phyloP scores from a whole-genome alignment of 1,140 invertebrate genomes.

The Stegodyphus dumicola region DNA sequence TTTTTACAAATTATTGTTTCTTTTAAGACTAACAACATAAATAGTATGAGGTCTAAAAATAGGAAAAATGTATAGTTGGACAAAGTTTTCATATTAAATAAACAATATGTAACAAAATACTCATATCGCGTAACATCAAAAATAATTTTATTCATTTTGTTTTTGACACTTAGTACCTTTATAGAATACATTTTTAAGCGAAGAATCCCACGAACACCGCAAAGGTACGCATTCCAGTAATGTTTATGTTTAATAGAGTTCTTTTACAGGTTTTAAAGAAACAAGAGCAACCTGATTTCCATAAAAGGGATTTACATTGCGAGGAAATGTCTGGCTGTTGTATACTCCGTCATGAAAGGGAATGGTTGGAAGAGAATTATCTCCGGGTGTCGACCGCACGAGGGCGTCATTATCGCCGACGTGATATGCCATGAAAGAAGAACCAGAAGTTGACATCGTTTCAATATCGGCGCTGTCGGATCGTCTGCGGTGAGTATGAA shows the following conservation, averaged over 20 bases:
- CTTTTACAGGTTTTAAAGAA: conserved; percentile 51
- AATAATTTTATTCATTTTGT: conserved; percentile 4
- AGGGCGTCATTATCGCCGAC: conserved; percentile 42
- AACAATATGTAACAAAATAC: too few species aligned
- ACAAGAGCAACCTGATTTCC: conserved; percentile 49
- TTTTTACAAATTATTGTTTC: too few species aligned
- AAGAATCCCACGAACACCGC: not conserved
- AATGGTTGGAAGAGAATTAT: not conserved
- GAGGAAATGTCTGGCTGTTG: conserved; percentile 9
- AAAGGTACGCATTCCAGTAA: not conserved
- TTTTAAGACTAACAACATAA: too few species aligned
- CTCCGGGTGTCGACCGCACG: not conserved
- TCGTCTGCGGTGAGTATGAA: conserved; percentile 30
- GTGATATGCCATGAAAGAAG: conserved; percentile 55
- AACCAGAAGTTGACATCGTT: conserved; percentile 52
- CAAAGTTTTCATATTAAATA: too few species aligned
- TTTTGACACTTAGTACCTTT: not conserved
- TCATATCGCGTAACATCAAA: not conserved
- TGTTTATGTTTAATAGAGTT: conserved; percentile 22
- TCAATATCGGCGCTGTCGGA: conserved; percentile 45
- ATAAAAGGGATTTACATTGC: conserved; percentile 30
- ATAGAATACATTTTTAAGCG: not conserved
- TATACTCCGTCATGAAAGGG: conserved; percentile 23
- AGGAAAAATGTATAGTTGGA: too few species aligned
- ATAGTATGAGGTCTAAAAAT: too few species aligned